Conservation (phyloP, 1,140 invertebrate genomes). For the Centruroides sculpturatus region DNA sequence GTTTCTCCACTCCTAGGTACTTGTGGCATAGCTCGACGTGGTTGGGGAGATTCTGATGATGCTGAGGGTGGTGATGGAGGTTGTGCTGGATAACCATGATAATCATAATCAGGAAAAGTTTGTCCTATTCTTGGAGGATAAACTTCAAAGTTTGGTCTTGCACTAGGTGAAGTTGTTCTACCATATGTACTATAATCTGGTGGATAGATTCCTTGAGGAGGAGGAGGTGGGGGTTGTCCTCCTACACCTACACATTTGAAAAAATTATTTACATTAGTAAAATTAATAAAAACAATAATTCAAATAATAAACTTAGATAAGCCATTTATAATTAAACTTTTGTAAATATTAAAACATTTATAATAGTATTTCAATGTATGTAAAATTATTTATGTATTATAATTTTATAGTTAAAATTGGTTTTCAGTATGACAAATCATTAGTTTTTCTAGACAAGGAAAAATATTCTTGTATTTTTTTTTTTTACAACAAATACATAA, state of each 20-base stretch:
- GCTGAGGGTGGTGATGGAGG: conserved; percentile 12
- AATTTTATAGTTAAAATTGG: no score
- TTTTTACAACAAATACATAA: no score
- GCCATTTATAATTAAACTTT: not conserved
- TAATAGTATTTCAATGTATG: not conserved
- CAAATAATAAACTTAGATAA: not conserved
- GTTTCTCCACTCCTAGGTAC: conserved; percentile 13
- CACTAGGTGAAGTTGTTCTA: conserved; percentile 9
- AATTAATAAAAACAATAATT: not conserved
- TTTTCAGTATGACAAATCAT: no score
- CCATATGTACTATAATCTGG: conserved; percentile 14
- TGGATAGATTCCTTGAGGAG: conserved; percentile 7
- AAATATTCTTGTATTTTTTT: no score
- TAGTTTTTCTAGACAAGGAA: no score
- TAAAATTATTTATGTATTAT: no score
- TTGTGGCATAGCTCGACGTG: conserved; percentile 29
- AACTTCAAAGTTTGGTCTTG: conserved; percentile 5
- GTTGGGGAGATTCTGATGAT: conserved; percentile 41
- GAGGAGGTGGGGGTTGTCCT: conserved; percentile 16
- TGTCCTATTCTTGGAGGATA: conserved; percentile 3
- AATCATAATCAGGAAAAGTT: conserved; percentile 8
- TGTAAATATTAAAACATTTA: not conserved
- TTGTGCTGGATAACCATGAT: conserved; percentile 12
- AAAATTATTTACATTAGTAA: not conserved
- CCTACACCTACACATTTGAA: not conserved